These are phyloP conservation scores for Epicampocera succincta DNA, from an alignment of 2,888 invertebrate species.

Conservation along the genomic window DNA sequence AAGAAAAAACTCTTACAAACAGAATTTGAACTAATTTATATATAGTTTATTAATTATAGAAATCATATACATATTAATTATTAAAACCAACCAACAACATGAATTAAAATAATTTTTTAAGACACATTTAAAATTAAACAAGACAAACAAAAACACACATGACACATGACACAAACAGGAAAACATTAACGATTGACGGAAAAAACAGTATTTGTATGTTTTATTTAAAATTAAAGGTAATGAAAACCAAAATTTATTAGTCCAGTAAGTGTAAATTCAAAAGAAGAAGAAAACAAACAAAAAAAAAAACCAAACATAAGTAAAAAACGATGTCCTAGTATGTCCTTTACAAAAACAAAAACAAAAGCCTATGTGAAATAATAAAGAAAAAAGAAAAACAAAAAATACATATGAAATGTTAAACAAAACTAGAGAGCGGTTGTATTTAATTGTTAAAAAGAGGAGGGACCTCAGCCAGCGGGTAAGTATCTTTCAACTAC, in stretches of 20 bases:
- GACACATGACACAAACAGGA: constrained; percentile 37
- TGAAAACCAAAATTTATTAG: constrained; percentile 61
- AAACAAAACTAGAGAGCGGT: constrained; percentile 57
- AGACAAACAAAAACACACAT: constrained; percentile 28
- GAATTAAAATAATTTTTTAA: constrained; percentile 66
- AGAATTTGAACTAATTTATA: constrained; percentile 70
- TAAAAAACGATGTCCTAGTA: constrained; percentile 67
- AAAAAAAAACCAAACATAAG: constrained; percentile 41
- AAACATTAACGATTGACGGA: constrained; percentile 53
- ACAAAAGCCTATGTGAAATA: constrained; percentile 66
- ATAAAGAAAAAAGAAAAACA: constrained; percentile 57
- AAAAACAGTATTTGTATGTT: constrained; percentile 70
- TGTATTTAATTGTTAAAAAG: constrained; percentile 11
- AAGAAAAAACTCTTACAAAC: constrained; percentile 63
- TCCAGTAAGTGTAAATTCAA: constrained; percentile 63
- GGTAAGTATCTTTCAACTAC: not conserved
- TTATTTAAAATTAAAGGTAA: constrained; percentile 70
- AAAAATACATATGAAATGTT: constrained; percentile 69
- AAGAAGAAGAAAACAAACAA: constrained; percentile 32
- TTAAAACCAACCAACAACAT: constrained; percentile 52
- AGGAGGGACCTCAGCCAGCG: not conserved
- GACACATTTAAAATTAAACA: constrained; percentile 52
- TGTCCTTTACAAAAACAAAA: constrained; percentile 66
- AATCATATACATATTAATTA: constrained; percentile 67
- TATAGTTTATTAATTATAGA: constrained; percentile 73